Percentiles rank a stretch among this genome's conserved stretches.
Evolutionary conservation across 2,797 vertebrate species (phyloP).

Genomic region (Eleutherodactylus coqui): DNA sequence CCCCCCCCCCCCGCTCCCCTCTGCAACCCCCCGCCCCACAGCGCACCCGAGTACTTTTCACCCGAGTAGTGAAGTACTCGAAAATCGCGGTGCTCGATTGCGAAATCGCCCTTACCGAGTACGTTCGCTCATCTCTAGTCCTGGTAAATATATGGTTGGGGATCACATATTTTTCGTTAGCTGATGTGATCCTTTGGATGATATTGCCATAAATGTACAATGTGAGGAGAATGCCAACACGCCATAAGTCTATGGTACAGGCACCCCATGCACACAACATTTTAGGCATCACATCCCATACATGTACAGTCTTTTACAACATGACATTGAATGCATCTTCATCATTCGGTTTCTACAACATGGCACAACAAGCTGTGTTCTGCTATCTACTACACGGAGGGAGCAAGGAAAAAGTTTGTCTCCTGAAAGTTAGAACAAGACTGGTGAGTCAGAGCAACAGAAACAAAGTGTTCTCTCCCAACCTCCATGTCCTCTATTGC

Average conservation of each 20-base stretch:
- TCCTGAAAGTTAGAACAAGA: neutral
- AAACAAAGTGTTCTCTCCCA: constrained; percentile 26
- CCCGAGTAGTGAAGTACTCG: too few species aligned
- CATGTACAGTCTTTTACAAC: neutral
- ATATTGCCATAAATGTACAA: neutral
- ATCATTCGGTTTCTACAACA: neutral
- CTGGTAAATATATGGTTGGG: neutral
- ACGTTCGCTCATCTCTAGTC: too few species aligned
- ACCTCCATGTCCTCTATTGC: constrained; percentile 25
- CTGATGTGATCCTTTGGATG: neutral
- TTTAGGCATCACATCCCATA: too few species aligned
- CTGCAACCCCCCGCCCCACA: too few species aligned
- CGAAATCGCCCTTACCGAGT: too few species aligned
- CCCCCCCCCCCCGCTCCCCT: too few species aligned
- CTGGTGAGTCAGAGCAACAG: constrained; percentile 25
- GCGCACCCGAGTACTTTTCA: too few species aligned
- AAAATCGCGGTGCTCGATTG: too few species aligned
- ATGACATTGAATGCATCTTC: neutral
- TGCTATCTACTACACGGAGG: neutral
- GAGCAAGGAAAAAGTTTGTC: neutral
- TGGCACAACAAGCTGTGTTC: neutral
- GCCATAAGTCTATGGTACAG: neutral
- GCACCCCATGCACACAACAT: neutral
- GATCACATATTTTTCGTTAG: neutral
- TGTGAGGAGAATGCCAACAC: neutral